These are phyloP conservation scores for Coregonus clupeaformis DNA, from an alignment of 2,113 vertebrate genomes.

Conservation along the genomic window DNA sequence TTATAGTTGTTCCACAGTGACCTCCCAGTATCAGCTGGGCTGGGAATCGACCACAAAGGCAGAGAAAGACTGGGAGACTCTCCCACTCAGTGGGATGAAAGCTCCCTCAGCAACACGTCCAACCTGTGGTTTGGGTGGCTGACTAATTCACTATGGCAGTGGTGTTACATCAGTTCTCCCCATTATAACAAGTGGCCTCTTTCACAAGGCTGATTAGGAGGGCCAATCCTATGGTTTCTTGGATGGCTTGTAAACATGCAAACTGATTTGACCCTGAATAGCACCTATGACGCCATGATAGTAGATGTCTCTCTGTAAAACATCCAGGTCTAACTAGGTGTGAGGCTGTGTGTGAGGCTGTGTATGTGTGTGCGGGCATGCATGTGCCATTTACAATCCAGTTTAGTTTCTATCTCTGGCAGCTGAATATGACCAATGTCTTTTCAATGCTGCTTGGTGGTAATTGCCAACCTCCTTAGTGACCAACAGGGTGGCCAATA, in stretches of 20 bases:
- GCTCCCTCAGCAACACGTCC: constrained; percentile 33
- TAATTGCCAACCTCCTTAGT: background rate
- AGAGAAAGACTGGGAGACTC: constrained; percentile 28
- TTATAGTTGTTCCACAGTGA: background rate
- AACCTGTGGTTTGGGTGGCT: constrained; percentile 38
- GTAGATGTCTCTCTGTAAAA: constrained; percentile 43
- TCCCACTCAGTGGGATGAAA: constrained; percentile 26
- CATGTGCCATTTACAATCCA: background rate
- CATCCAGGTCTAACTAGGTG: constrained; percentile 11
- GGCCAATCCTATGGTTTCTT: constrained; percentile 26
- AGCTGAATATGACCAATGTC: background rate
- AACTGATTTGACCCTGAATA: constrained; percentile 56
- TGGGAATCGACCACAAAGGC: constrained; percentile 11
- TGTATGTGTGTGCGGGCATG: background rate
- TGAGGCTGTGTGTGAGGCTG: constrained; percentile 8
- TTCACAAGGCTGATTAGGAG: constrained; percentile 15
- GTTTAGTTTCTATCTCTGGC: too few relatives aligned
- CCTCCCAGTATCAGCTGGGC: background rate
- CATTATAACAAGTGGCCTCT: constrained; percentile 24
- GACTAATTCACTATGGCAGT: constrained; percentile 52
- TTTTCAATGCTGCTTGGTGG: background rate
- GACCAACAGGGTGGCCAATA: background rate
- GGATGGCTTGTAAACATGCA: constrained; percentile 19
- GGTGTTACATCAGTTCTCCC: constrained; percentile 49
- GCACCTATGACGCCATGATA: constrained; percentile 46